Conservation (phyloP, 1,140 invertebrate genomes). For the Zaprionus africanus region DNA sequence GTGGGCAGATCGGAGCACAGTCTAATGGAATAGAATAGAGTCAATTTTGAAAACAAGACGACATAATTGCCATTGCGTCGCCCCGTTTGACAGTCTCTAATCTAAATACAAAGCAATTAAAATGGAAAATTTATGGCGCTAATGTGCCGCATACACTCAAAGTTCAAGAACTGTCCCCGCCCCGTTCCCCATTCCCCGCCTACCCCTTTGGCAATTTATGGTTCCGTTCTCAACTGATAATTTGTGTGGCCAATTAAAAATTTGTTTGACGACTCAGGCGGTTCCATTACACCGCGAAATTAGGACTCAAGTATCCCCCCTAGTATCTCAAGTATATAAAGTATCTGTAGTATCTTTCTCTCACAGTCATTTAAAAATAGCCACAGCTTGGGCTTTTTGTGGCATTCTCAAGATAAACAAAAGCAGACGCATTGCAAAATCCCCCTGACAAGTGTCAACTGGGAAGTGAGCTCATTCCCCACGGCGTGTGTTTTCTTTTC, state of each 20-base stretch:
- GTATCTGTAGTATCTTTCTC: background rate
- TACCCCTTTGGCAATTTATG: constrained; percentile 50
- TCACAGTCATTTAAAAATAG: constrained; percentile 31
- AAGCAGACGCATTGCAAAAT: constrained; percentile 45
- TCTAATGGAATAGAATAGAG: constrained; percentile 29
- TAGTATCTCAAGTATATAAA: background rate
- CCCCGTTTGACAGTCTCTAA: constrained; percentile 48
- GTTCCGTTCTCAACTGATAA: constrained; percentile 47
- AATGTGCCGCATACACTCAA: constrained; percentile 61
- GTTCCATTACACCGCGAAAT: background rate
- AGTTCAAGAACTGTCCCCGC: constrained; percentile 55
- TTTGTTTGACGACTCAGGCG: constrained; percentile 56
- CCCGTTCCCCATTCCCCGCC: background rate
- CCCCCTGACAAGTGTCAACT: constrained; percentile 39
- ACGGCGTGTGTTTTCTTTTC: constrained; percentile 28
- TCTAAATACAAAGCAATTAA: constrained; percentile 72
- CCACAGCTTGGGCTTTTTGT: background rate
- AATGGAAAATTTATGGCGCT: constrained; percentile 67
- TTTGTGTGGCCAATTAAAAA: constrained; percentile 61
- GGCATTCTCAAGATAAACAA: constrained; percentile 56
- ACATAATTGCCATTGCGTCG: constrained; percentile 50
- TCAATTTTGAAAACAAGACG: constrained; percentile 49
- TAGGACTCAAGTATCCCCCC: background rate
- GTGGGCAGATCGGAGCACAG: background rate
- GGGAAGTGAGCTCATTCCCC: constrained; percentile 26